Evolutionary conservation across 2,113 vertebrate genomes (phyloP), one percentile per base, ranked within the genome.

Genomic region (Poeciliopsis prolifica): DNA sequence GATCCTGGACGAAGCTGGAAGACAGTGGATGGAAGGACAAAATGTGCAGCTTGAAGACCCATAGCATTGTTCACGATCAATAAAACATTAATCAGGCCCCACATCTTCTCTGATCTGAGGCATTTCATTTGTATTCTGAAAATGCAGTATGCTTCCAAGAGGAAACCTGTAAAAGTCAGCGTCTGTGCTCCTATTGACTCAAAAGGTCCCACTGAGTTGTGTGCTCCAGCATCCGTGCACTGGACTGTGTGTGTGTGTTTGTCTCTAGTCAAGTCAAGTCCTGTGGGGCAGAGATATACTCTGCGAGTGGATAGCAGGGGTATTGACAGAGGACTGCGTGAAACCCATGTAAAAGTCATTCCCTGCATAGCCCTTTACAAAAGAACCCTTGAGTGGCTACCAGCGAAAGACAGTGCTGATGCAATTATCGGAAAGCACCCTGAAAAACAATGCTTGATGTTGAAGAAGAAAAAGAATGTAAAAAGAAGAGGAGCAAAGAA

Each of bases 291-390:
- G 66, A 70, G 31, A 58, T 24, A n/a, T 58, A 58, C 51, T 58
- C 7, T 24, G 22, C 66, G 61, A 68, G 24, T 63, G 83, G 82
- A 84, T 81, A 78, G 76, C 63, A 61, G 74, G 71, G 68, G 76
- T 83, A 82, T 84, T 86, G 73, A 86, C 67, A 71, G 66, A 82
- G 70, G 78, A 68, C 82, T 74, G 65, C 76, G 77, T 77, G 71
- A 74, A 78, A 73, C 70, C 75, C 58, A 86, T 90, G 85, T 89
- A 86, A 90, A 87, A 91, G 91, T 85, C 78, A 91, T 89, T 69
- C 74, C 51, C 73, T 69, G 65, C 40, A 65, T 77, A 69, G 74
- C 84, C 71, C 70, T 74, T 28, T 75, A 84, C 72, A 77, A 88
- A 84, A 80, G 78, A 83, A 60, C 6, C 48, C 42, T n/a, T 61